phyloP scores from a whole-genome alignment of 2,888 invertebrate genomes.

The Acanthosepion esculentum region DNA sequence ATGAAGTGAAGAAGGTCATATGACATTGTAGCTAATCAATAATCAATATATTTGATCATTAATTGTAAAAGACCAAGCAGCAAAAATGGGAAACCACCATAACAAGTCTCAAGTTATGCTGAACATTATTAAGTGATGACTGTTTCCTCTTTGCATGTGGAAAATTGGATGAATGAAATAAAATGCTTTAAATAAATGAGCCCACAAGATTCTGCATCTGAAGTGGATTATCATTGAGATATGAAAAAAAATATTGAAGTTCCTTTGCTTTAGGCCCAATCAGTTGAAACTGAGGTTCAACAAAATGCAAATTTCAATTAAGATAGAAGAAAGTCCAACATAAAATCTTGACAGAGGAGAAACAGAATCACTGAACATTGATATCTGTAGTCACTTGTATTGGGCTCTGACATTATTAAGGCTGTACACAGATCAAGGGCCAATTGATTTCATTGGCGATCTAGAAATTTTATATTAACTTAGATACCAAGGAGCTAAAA shows the following conservation, averaged over 20 bases:
- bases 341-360: background rate
- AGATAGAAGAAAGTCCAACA: background rate
- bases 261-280: background rate
- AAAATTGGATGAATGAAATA: background rate
- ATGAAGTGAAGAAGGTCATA: background rate
- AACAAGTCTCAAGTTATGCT: background rate
- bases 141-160: background rate
- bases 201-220: background rate
- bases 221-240: background rate
- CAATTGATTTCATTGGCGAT: background rate
- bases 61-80: slow-evolving; percentile 15
- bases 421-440: background rate
- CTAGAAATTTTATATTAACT: background rate
- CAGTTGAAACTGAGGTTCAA: background rate
- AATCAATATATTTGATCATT: slow-evolving; percentile 33
- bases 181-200: background rate
- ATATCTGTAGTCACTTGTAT: background rate
- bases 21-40: slow-evolving; percentile 6
- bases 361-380: background rate
- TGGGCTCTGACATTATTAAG: background rate
- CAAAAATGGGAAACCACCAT: background rate
- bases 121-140: background rate
- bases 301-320: background rate
- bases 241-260: background rate
- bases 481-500: background rate